Base-by-base conservation (phyloP, 2,797 vertebrate genomes). In the Discoglossus pictus region DNA sequence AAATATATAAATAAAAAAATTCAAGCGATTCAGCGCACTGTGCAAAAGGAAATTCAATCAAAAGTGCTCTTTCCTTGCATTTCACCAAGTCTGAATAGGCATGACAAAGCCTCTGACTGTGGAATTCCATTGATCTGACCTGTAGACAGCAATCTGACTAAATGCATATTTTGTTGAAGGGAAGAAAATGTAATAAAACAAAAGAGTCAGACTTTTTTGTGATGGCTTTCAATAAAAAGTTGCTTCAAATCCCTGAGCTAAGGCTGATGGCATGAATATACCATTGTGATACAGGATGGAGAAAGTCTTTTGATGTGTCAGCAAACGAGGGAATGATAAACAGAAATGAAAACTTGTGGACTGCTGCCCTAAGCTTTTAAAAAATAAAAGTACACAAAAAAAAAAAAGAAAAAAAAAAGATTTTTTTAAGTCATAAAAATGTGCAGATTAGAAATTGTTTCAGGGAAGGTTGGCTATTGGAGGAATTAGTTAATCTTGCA, bases 251-350 rank as follows among this genome's bases (percentile, higher is more conserved):
- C 83, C 79, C 44, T 74, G 79, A 80, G 80, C 75, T 79, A 85
- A 86, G 78, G 79, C 78, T 77, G 69, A 71, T 68, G 73, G 75
- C 77, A 76, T 83, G 81, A 88, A 86, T 83, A 81, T 82, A 78
- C 81, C 76, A 87, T 83, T 87, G 82, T 86, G 73, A 74, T 10
- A 0, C 58, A 72, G 72, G 64, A 68, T 70, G 75, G 73, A 73
- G 76, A 68, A 83, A 85, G 79, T 80, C 77, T 79, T 88, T 86
- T 86, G 85, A 86, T 81, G 82, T 83, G 78, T 76, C 70, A 80
- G 76, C 73, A 75, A 85, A 63, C 82, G 81, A 76, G 77, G 61
- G 84, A 80, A 80, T 81, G 79, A 76, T 79, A 84, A 86, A 82
- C 79, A 86, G 80, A 76, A 74, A 79, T 79, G 70, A 82, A 74